Evolutionary conservation across 2,888 invertebrate species (phyloP).

Genomic region (Quadroppia sp.): DNA sequence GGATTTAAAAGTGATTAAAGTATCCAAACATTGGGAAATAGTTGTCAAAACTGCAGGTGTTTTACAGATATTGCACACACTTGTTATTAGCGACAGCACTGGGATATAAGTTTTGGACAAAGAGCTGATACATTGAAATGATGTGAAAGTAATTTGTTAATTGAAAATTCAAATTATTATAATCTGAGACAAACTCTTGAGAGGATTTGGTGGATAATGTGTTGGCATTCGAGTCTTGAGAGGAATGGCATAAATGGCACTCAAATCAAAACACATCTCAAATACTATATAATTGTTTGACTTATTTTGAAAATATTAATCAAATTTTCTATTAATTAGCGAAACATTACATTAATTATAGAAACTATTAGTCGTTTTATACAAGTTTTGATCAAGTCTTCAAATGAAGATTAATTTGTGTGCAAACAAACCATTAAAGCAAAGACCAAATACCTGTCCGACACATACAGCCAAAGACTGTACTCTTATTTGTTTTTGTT

Average conservation of each 20-base stretch:
- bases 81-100: neutral
- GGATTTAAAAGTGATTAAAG: neutral
- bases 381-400: neutral
- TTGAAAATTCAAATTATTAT: neutral
- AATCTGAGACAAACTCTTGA: neutral
- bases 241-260: no score
- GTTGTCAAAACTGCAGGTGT: neutral
- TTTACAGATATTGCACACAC: no score
- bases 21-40: neutral
- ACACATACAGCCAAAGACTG: neutral
- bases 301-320: neutral
- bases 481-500: neutral
- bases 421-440: constrained; percentile 8
- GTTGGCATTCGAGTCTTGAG: no score
- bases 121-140: neutral
- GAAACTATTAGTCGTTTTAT: neutral
- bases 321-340: neutral
- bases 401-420: constrained; percentile 17
- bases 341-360: neutral
- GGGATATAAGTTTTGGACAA: neutral
- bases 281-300: neutral
- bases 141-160: neutral
- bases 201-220: neutral
- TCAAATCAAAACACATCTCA: neutral
- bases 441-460: neutral